These are phyloP conservation scores for Calonectris borealis DNA, from an alignment of 2,113 vertebrate species.

Conservation along the genomic window DNA sequence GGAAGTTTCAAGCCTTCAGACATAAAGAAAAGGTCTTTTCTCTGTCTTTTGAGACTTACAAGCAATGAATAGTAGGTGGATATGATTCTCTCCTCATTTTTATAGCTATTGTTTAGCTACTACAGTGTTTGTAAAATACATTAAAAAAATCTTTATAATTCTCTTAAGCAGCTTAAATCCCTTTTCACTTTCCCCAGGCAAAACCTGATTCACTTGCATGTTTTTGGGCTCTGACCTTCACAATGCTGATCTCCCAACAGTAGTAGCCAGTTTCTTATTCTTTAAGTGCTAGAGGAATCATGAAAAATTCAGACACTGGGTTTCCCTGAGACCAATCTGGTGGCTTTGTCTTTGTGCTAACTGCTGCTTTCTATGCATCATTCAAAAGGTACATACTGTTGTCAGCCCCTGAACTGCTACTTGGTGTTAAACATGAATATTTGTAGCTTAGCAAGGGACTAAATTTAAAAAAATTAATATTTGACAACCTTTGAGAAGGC, in stretches of 20 bases:
- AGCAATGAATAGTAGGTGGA: slow-evolving; percentile 30
- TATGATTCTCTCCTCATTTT: slow-evolving; percentile 35
- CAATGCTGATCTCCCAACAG: slow-evolving; percentile 76
- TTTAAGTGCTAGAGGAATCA: slow-evolving; percentile 95
- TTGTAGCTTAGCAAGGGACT: slow-evolving; percentile 84
- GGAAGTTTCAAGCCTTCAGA: slow-evolving; percentile 56
- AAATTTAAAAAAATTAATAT: slow-evolving; percentile 86
- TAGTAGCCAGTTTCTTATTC: slow-evolving; percentile 88
- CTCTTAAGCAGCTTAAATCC: slow-evolving; percentile 78
- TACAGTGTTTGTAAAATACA: slow-evolving; percentile 71
- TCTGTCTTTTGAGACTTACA: slow-evolving; percentile 53
- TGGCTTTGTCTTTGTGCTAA: slow-evolving; percentile 94
- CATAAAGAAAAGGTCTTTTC: slow-evolving; percentile 56
- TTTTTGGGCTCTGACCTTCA: slow-evolving; percentile 86
- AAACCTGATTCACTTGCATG: slow-evolving; percentile 76
- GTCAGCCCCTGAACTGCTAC: slow-evolving; percentile 82
- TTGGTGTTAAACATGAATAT: slow-evolving; percentile 89
- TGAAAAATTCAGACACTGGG: slow-evolving; percentile 94
- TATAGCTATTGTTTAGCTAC: slow-evolving; percentile 61
- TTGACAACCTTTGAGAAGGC: slow-evolving; percentile 82
- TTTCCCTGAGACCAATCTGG: slow-evolving; percentile 94
- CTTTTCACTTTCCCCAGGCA: slow-evolving; percentile 79
- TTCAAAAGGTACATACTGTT: slow-evolving; percentile 87
- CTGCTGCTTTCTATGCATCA: slow-evolving; percentile 84
- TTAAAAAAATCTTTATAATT: slow-evolving; percentile 69